These are phyloP conservation scores for Scolopax bukidnonensis DNA, from an alignment of 2,797 vertebrate genomes.

Conservation along the genomic window DNA sequence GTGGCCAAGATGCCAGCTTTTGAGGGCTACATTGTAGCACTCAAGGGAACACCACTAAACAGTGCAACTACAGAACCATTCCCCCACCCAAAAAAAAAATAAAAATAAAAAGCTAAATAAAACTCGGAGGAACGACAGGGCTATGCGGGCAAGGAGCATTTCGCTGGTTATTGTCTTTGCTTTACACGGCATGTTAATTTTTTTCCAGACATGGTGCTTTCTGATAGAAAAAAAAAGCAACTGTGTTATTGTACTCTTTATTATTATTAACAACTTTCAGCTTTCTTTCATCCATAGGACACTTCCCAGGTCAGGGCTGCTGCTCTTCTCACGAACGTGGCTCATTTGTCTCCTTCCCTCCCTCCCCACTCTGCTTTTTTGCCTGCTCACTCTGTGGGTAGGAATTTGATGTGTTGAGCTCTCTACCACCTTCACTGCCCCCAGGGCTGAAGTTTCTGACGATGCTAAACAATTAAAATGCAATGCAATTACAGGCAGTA, in stretches of 20 bases:
- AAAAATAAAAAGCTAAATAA: not conserved
- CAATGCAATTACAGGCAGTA: slow-evolving; percentile 45
- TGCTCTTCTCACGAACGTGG: not conserved
- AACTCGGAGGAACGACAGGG: not conserved
- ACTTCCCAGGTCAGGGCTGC: not conserved
- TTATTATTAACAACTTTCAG: slow-evolving; percentile 31
- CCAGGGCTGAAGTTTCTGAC: not conserved
- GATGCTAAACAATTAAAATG: slow-evolving; percentile 59
- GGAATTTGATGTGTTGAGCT: slow-evolving; percentile 49
- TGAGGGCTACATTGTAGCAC: not conserved
- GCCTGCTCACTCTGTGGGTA: slow-evolving; percentile 24
- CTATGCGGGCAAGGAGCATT: not conserved
- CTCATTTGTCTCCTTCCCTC: slow-evolving; percentile 2
- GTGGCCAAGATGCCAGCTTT: not conserved
- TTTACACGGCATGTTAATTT: not conserved
- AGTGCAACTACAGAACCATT: not conserved
- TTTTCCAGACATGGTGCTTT: not conserved
- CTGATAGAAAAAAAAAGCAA: slow-evolving; percentile 14
- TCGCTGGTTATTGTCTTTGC: not conserved
- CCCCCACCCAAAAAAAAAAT: not conserved
- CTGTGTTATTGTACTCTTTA: not conserved
- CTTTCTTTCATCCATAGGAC: slow-evolving; percentile 33
- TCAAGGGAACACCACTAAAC: not conserved
- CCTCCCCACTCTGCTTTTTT: not conserved
- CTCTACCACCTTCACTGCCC: slow-evolving; percentile 26